phyloP scores from a whole-genome alignment of 2,888 invertebrate species.

The Aproaerema taeniolella region DNA sequence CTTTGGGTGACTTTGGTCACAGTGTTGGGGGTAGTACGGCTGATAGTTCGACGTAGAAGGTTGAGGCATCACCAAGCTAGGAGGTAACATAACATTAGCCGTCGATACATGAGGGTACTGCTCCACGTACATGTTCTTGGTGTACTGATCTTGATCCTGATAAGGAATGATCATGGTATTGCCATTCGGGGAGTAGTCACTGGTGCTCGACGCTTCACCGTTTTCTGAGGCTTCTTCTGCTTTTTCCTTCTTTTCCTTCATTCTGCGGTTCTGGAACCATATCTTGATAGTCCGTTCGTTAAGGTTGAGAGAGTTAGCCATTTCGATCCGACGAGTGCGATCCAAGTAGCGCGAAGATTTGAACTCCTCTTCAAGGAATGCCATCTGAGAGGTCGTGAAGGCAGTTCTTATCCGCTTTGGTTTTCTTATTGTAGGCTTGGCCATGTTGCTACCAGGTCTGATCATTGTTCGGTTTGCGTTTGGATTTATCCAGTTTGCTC shows the following conservation, averaged over 20 bases:
- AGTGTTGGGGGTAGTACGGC: slow-evolving; percentile 25
- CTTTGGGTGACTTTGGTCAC: slow-evolving; percentile 28
- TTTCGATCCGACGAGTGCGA: slow-evolving; percentile 82
- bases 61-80: slow-evolving; percentile 19
- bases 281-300: slow-evolving; percentile 81
- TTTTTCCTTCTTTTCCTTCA: slow-evolving; percentile 83
- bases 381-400: slow-evolving; percentile 85
- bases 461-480: not conserved
- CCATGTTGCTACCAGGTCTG: not conserved
- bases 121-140: slow-evolving; percentile 17
- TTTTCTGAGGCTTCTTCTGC: slow-evolving; percentile 42
- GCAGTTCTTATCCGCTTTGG: slow-evolving; percentile 85
- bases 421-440: slow-evolving; percentile 34
- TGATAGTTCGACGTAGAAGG: slow-evolving; percentile 20
- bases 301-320: slow-evolving; percentile 44
- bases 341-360: slow-evolving; percentile 82
- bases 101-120: slow-evolving; percentile 31
- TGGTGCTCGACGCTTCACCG: slow-evolving; percentile 43
- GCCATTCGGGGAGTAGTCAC: not conserved
- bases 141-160: no score
- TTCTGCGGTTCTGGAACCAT: slow-evolving; percentile 90
- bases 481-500: slow-evolving; percentile 14
- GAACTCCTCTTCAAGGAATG: slow-evolving; percentile 86
- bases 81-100: slow-evolving; percentile 19
- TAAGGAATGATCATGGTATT: no score